Evolutionary conservation across 2,888 invertebrate species (phyloP).

Genomic region (Margaritifera margaritifera): DNA sequence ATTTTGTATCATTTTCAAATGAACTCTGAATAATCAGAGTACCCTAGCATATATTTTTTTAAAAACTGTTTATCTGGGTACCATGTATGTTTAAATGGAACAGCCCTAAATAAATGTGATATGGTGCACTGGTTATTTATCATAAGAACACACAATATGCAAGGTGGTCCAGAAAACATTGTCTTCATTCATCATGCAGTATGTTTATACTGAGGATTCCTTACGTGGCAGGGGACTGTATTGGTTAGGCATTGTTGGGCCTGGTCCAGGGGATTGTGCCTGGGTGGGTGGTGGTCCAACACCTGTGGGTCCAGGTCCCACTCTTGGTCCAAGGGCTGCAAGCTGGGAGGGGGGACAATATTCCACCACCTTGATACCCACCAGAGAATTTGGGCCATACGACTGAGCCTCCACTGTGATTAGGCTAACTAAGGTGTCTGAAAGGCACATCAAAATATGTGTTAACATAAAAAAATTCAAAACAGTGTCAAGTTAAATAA

Average conservation of each 20-base stretch:
- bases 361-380: constrained; percentile 96
- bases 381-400: constrained; percentile 96
- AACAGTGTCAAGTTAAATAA: constrained; percentile 1
- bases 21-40: too few relatives aligned
- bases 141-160: too few relatives aligned
- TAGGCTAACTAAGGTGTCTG: constrained; percentile 74
- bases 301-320: constrained; percentile 27
- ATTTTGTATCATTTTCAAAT: too few relatives aligned
- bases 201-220: too few relatives aligned
- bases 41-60: too few relatives aligned
- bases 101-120: too few relatives aligned
- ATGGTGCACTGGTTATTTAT: too few relatives aligned
- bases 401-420: constrained; percentile 86
- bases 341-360: constrained; percentile 76
- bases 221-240: too few relatives aligned
- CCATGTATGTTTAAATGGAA: too few relatives aligned
- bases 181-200: too few relatives aligned
- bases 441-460: constrained; percentile 75
- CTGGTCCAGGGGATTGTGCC: constrained; percentile 36
- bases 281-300: constrained; percentile 22
- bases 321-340: constrained; percentile 27
- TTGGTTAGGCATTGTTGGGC: constrained; percentile 15
- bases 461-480: not conserved
- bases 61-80: too few relatives aligned
- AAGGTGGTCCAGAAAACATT: too few relatives aligned